Conservation (phyloP, 2,888 invertebrate genomes). For the Euzophera pinguis region DNA sequence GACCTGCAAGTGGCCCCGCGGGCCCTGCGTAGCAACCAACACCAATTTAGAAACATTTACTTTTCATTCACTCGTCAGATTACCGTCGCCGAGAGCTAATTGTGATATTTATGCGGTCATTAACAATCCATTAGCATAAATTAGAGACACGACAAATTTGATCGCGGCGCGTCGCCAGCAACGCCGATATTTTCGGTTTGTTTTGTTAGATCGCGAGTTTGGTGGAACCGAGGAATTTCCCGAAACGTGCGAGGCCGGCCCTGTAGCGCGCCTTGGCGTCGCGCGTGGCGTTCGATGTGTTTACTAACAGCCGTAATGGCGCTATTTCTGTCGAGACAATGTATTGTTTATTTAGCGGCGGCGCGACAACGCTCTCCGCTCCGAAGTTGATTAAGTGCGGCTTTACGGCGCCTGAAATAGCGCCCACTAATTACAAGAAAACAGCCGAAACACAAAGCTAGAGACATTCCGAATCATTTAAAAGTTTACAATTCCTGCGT, state of each 20-base stretch:
- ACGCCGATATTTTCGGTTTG: constrained; percentile 34
- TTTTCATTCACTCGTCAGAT: not conserved
- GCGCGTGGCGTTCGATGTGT: constrained; percentile 29
- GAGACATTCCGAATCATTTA: constrained; percentile 9
- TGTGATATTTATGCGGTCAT: constrained; percentile 51
- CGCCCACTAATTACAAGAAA: constrained; percentile 17
- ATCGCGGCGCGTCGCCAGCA: constrained; percentile 28
- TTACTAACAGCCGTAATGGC: constrained; percentile 67
- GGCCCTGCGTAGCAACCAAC: not conserved
- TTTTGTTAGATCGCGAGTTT: constrained; percentile 42
- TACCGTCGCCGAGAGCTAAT: constrained; percentile 28
- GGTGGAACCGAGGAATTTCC: constrained; percentile 48
- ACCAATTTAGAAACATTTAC: not conserved
- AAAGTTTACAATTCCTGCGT: constrained; percentile 11
- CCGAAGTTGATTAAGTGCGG: constrained; percentile 40
- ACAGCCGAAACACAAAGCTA: constrained; percentile 10
- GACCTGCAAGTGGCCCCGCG: constrained; percentile 29
- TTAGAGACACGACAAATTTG: constrained; percentile 60
- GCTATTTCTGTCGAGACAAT: constrained; percentile 44
- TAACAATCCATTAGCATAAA: constrained; percentile 70
- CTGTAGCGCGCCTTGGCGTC: constrained; percentile 18
- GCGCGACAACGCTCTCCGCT: constrained; percentile 24
- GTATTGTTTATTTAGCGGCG: constrained; percentile 41
- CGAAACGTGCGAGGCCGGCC: not conserved
- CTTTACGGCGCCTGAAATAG: constrained; percentile 29